Evolutionary conservation across 1,140 invertebrate species (phyloP), one percentile per base, ranked within the genome.

Genomic region (Apocrypta bakeri): DNA sequence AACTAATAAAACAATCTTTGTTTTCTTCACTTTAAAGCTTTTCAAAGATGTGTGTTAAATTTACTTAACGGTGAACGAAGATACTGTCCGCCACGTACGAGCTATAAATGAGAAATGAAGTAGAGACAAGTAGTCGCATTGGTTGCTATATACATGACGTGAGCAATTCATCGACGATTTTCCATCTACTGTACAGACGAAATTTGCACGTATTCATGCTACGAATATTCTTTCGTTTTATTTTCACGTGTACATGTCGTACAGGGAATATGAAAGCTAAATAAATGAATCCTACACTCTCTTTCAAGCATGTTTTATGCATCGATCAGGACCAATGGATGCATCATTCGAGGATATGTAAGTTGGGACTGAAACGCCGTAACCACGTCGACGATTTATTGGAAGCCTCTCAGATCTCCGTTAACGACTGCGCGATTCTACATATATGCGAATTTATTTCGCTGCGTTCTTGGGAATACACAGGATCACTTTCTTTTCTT

Each of bases 361-460:
- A 37, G 9, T 72, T 4, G 3, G 2, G 12, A 29, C n/a, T 25
- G 24, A 48, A 75, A 17, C n/a, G 63, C 56, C 2, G 25, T 27
- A 14, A 71, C 73, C 42, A 7, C 24, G 7, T 14, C n/a, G 63
- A n/a, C 48, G 48, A 78, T 78, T 78, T 78, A 78, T 78, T 37
- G 76, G 37, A 17, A 78, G 64, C 29, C 76, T 1, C 66, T n/a
- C 37, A 33, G 37, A 48, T 27, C 76, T 33, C 63, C 76, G 76
- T 78, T 78, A 78, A 78, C 76, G 76, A 78, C 64, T 42, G 64
- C 40, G 25, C 63, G 42, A 8, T 40, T 31, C 31, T 75, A 29
- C 56, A 63, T 76, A 76, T 76, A 76, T 64, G 56, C 61, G 74
- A 76, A 76, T 76, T 76, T 76, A 76, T 76, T 76, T 76, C 25